Percentiles rank a stretch among this genome's conserved stretches.
These are phyloP conservation scores for Montipora capricornis DNA, from an alignment of 64 coral and sea anemone species.

Conservation along the genomic window DNA sequence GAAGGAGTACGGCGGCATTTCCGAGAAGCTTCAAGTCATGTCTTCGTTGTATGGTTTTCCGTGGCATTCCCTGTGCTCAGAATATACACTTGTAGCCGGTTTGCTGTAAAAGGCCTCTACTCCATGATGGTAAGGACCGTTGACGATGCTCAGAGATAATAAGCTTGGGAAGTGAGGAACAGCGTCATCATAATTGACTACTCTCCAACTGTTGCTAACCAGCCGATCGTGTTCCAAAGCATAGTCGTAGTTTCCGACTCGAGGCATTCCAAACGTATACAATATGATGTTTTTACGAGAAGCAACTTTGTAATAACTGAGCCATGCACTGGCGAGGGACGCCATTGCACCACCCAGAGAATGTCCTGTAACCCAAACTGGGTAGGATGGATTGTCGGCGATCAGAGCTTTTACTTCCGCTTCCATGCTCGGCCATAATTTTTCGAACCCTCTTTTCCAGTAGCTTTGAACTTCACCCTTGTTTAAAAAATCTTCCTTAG, in stretches of 20 bases:
- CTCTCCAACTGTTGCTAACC: constrained; percentile 52
- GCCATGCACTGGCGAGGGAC: constrained; percentile 59
- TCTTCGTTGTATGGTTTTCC: too few relatives aligned
- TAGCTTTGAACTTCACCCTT: constrained; percentile 28
- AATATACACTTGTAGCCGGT: neutral
- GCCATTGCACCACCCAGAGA: constrained; percentile 76
- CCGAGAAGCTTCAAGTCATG: too few relatives aligned
- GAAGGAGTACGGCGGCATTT: too few relatives aligned
- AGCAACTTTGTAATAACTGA: constrained; percentile 39
- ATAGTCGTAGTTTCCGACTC: constrained; percentile 66
- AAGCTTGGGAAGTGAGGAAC: constrained; percentile 66
- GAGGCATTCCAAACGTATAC: constrained; percentile 79
- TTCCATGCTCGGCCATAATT: constrained; percentile 30
- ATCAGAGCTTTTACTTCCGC: constrained; percentile 14
- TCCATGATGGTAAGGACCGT: constrained; percentile 70
- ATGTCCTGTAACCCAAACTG: constrained; percentile 66
- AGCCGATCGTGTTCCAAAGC: constrained; percentile 58
- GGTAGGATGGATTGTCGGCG: constrained; percentile 23
- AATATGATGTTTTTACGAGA: constrained; percentile 46
- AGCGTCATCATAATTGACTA: constrained; percentile 47
- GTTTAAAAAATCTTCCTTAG: neutral
- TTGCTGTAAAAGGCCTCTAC: constrained; percentile 48
- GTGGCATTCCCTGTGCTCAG: constrained; percentile 55
- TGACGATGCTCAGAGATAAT: neutral
- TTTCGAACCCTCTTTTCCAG: constrained; percentile 54